Evolutionary conservation across 2,797 vertebrate genomes (phyloP), one percentile per base, ranked within the genome.

Genomic region (Diglossa cyanea): DNA sequence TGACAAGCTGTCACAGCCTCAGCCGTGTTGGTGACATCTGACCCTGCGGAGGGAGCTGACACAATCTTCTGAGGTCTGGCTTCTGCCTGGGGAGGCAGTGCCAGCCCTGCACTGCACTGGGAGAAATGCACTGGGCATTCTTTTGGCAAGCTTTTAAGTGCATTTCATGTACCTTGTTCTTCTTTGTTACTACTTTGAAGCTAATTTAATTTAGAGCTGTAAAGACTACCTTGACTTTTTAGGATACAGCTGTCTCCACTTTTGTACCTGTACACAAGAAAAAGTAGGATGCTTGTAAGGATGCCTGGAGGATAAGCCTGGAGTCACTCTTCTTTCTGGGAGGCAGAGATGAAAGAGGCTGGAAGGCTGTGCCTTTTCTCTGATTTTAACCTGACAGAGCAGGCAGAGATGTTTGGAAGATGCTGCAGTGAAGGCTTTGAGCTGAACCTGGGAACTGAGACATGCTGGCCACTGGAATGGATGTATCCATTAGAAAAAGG

Each of bases 1-100:
- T 92, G 90, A 94, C 66, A 96, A 92, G 44, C 54, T 90, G 68
- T 80, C 65, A 88, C 55, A 80, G 71, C 26, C 85, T 75, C 37
- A 73, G 74, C 78, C 61, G 5, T 35, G 17, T 47, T 67, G 62
- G 44, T 94, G 87, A 92, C 45, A 72, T 73, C 84, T 79, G 83
- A 96, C 90, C 90, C 63, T 70, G 10, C 50, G 93, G 68, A 83
- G 40, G 26, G 77, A 90, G 70, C 7, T 89, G 78, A 40, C 71
- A 77, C 58, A 30, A 91, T 44, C 71, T 81, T 94, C 50, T 83
- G 85, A 79, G 70, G 39, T 65, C 25, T 35, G 35, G 76, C 71
- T 95, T 78, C 55, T 65, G 84, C 42, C 21, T 72, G 54, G 40
- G 73, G 66, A 89, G 44, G 48, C 81, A 30, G 51, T 42, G 42